Evolutionary conservation across 2,113 vertebrate genomes (phyloP).

Genomic region (Agelaius phoeniceus): DNA sequence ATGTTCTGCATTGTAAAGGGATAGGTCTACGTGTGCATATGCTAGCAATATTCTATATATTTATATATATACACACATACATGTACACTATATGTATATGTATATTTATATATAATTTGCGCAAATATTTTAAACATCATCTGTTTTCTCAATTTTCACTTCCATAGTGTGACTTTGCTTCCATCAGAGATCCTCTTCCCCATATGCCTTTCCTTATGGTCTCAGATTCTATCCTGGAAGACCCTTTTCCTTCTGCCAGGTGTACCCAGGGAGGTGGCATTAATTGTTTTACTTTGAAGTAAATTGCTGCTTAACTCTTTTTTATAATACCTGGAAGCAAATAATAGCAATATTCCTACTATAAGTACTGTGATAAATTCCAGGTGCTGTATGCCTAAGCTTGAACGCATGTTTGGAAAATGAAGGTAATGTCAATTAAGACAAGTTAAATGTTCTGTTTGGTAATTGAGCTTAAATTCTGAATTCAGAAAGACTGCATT

Average conservation of each 20-base stretch:
- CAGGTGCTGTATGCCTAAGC: fast-evolving
- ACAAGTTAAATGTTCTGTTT: background rate
- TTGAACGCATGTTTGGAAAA: background rate
- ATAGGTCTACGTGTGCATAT: background rate
- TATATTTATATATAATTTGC: background rate
- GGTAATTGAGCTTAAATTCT: background rate
- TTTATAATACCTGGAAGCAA: background rate
- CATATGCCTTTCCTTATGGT: background rate
- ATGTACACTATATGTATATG: too few relatives aligned
- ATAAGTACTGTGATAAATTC: background rate
- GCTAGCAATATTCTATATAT: background rate
- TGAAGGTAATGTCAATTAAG: background rate
- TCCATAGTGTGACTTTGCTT: background rate
- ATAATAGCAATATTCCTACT: background rate
- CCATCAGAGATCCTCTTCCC: background rate
- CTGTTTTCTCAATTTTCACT: background rate
- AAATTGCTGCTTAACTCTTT: background rate
- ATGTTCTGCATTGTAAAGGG: background rate
- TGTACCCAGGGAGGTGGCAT: fast-evolving
- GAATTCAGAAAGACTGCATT: background rate
- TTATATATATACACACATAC: background rate
- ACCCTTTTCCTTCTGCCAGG: background rate
- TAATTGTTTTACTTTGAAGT: background rate
- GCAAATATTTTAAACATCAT: background rate
- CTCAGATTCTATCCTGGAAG: background rate